Percentiles rank a stretch among this genome's conserved stretches.
phyloP scores from a whole-genome alignment of 2,888 invertebrate genomes.

The Macrophya alboannulata region DNA sequence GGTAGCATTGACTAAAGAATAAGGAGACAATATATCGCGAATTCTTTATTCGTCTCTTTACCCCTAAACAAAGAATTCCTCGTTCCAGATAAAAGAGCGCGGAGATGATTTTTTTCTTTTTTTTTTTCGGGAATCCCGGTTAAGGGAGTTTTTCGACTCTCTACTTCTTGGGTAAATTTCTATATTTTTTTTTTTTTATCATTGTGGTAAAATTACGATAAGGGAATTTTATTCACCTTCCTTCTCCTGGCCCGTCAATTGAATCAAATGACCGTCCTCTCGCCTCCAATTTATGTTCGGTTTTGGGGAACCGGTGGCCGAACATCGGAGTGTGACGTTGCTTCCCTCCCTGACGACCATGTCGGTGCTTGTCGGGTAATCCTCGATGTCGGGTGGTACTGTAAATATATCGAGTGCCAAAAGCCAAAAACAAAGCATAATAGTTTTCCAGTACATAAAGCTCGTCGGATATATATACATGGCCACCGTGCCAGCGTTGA shows the following conservation, averaged over 20 bases:
- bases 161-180: too few relatives aligned
- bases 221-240: slow-evolving; percentile 72
- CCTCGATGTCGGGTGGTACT: slow-evolving; percentile 92
- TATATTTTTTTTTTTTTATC: neutral
- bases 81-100: neutral
- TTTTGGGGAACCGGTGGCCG: slow-evolving; percentile 90
- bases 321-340: slow-evolving; percentile 89
- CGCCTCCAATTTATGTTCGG: slow-evolving; percentile 92
- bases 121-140: neutral
- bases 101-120: neutral
- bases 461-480: neutral
- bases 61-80: slow-evolving; percentile 9
- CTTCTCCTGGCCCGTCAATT: slow-evolving; percentile 77
- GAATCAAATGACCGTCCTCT: slow-evolving; percentile 87
- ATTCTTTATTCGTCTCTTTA: slow-evolving; percentile 5
- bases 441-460: slow-evolving; percentile 53
- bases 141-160: too few relatives aligned
- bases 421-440: slow-evolving; percentile 36
- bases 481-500: neutral
- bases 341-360: slow-evolving; percentile 90
- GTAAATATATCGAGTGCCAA: slow-evolving; percentile 59
- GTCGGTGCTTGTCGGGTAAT: slow-evolving; percentile 89
- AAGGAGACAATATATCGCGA: neutral
- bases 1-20: neutral
- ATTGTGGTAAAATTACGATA: neutral